Evolutionary conservation across 2,113 vertebrate species (phyloP).

Genomic region (Myotis lucifugus): DNA sequence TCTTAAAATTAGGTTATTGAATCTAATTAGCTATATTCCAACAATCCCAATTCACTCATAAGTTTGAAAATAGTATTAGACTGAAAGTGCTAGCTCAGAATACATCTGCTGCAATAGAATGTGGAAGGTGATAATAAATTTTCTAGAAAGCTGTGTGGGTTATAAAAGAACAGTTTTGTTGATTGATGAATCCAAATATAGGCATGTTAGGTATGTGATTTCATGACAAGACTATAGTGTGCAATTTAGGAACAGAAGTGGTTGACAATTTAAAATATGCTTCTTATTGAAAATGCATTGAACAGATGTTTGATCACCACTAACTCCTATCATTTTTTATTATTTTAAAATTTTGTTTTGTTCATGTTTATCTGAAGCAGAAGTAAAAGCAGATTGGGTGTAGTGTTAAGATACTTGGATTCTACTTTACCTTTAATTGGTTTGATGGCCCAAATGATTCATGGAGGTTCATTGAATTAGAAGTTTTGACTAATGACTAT

Average conservation of each 20-base stretch:
- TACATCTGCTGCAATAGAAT: conserved; percentile 39
- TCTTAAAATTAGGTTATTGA: conserved; percentile 31
- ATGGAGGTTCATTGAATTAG: neutral
- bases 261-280: conserved; percentile 64
- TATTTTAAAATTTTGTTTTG: neutral
- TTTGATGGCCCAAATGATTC: neutral
- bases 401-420: neutral
- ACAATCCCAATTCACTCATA: conserved; percentile 11
- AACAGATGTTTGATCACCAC: conserved; percentile 49
- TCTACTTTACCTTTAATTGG: neutral
- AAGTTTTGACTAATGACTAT: neutral
- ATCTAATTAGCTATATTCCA: neutral
- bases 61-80: conserved; percentile 20
- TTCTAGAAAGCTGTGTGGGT: conserved; percentile 27
- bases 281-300: conserved; percentile 33
- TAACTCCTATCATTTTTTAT: conserved; percentile 17
- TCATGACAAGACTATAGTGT: conserved; percentile 42
- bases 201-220: conserved; percentile 51
- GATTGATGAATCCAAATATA: conserved; percentile 62
- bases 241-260: conserved; percentile 55
- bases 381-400: neutral
- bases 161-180: conserved; percentile 34
- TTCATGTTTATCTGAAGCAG: neutral
- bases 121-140: conserved; percentile 12
- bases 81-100: conserved; percentile 20